phyloP scores from a whole-genome alignment of 1,140 invertebrate species.

The Papilio polytes region DNA sequence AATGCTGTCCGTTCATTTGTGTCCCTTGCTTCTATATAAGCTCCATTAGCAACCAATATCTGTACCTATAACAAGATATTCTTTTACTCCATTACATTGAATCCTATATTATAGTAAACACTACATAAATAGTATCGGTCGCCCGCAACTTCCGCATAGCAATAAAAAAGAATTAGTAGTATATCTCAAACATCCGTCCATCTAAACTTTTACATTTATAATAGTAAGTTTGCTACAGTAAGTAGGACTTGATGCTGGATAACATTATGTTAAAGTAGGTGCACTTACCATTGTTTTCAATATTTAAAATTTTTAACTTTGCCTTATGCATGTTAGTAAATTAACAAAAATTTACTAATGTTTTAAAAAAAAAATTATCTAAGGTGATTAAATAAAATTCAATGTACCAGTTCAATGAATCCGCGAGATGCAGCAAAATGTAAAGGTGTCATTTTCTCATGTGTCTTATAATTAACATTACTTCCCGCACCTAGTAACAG shows the following conservation, averaged over 20 bases:
- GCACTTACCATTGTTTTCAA: neutral
- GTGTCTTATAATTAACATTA: conserved; percentile 74
- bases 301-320: neutral
- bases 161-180: too few relatives aligned
- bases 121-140: too few relatives aligned
- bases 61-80: conserved; percentile 61
- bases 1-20: conserved; percentile 72
- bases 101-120: neutral
- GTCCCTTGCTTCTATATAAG: conserved; percentile 72
- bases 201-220: too few relatives aligned
- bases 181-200: too few relatives aligned
- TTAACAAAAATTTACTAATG: too few relatives aligned
- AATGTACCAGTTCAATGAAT: conserved; percentile 68
- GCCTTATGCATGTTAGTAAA: neutral
- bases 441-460: conserved; percentile 76
- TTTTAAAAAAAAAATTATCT: neutral
- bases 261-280: neutral
- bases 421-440: conserved; percentile 77
- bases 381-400: conserved; percentile 14
- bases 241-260: neutral
- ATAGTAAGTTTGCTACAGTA: neutral
- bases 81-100: neutral
- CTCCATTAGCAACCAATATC: conserved; percentile 68
- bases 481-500: conserved; percentile 64
- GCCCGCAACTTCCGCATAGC: too few relatives aligned